phyloP scores from a whole-genome alignment of 1,140 invertebrate species.

The Drosophila rhopaloa region DNA sequence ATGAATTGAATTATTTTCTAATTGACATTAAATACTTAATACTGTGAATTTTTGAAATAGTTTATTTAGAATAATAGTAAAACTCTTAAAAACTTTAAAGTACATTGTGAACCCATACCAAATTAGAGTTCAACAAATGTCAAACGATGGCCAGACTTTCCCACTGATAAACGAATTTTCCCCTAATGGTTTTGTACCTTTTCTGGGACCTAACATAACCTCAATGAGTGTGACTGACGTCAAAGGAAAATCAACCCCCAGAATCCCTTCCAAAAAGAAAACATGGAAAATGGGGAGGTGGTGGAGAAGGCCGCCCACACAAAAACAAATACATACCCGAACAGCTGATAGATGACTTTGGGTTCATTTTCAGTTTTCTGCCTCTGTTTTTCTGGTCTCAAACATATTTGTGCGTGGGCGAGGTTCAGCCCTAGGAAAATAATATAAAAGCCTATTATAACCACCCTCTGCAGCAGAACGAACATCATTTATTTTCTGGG shows the following conservation, averaged over 20 bases:
- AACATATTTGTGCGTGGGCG: conserved; percentile 59
- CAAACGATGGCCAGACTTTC: conserved; percentile 10
- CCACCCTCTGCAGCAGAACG: background rate
- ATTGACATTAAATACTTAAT: too few species aligned
- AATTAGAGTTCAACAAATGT: background rate
- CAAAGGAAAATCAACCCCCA: conserved; percentile 30
- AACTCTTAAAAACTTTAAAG: too few species aligned
- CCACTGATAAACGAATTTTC: conserved; percentile 7
- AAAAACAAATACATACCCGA: conserved; percentile 14
- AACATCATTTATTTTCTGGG: conserved; percentile 20
- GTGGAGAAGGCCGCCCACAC: conserved; percentile 7
- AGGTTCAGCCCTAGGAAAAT: conserved; percentile 37
- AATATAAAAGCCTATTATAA: conserved; percentile 10
- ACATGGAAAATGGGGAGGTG: background rate
- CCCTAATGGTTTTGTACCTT: background rate
- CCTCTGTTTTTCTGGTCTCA: conserved; percentile 11
- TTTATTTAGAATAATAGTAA: too few species aligned
- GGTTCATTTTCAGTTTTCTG: conserved; percentile 5
- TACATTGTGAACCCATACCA: background rate
- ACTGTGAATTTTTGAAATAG: too few species aligned
- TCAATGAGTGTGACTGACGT: conserved; percentile 34
- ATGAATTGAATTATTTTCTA: too few species aligned
- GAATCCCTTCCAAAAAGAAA: conserved; percentile 7
- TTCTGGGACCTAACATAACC: conserved; percentile 28
- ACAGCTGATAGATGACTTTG: conserved; percentile 27